Percentiles rank a stretch among this genome's conserved stretches.
phyloP scores from a whole-genome alignment of 2,113 vertebrate genomes.

The Jaculus jaculus region DNA sequence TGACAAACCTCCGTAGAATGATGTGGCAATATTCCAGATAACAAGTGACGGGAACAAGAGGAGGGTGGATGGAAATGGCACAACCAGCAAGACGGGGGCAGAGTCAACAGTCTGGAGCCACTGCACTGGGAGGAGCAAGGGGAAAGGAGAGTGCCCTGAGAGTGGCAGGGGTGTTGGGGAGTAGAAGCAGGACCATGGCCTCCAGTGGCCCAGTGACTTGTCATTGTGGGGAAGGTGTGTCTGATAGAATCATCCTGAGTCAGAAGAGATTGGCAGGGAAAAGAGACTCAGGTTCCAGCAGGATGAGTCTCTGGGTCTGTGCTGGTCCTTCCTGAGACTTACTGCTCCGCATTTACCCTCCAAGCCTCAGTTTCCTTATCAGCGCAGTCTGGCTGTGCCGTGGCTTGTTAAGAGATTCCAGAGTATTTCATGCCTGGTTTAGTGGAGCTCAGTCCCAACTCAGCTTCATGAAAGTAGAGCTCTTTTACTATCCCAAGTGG shows the following conservation, averaged over 20 bases:
- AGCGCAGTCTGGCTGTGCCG: neutral
- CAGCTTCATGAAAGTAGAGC: neutral
- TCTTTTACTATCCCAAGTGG: neutral
- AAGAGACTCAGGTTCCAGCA: slow-evolving; percentile 6
- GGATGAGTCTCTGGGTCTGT: neutral
- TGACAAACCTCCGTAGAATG: neutral
- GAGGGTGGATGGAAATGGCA: neutral
- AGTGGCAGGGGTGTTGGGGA: neutral
- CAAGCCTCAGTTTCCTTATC: neutral
- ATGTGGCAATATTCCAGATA: neutral
- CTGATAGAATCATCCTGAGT: neutral
- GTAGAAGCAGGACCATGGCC: neutral
- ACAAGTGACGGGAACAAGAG: neutral
- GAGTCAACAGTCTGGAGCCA: neutral
- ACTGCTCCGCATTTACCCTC: neutral
- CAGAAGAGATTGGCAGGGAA: slow-evolving; percentile 1
- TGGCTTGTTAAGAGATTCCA: neutral
- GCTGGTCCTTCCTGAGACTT: neutral
- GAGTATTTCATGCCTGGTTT: neutral
- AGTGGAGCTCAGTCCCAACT: neutral
- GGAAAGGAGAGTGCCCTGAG: neutral
- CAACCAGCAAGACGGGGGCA: neutral
- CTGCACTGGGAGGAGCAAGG: neutral
- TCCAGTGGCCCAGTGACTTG: neutral
- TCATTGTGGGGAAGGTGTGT: neutral